Conservation (phyloP, 2,113 vertebrate genomes). For the Entomyzon cyanotis region DNA sequence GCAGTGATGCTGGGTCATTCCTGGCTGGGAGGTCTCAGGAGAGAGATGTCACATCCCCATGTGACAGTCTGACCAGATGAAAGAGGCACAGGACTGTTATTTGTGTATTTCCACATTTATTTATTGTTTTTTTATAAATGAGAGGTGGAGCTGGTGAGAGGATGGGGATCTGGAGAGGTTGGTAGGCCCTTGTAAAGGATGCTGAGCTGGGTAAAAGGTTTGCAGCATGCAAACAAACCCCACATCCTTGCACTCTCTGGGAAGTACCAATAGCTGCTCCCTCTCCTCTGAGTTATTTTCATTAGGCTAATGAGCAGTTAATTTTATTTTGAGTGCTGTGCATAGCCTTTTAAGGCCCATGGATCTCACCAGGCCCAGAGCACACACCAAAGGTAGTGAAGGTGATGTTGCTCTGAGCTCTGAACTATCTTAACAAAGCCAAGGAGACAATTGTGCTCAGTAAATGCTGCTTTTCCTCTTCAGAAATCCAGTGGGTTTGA, state of each 20-base stretch:
- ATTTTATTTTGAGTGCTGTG: not conserved
- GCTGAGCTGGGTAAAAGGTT: not conserved
- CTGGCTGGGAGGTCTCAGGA: accelerated
- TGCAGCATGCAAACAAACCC: not conserved
- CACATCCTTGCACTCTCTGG: not conserved
- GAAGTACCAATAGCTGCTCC: not conserved
- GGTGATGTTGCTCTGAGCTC: not conserved
- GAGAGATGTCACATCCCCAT: not conserved
- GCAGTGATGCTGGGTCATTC: accelerated
- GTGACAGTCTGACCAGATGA: not conserved
- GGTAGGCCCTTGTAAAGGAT: too few relatives aligned
- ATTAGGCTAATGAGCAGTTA: not conserved
- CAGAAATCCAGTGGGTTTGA: not conserved
- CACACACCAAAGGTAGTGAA: accelerated
- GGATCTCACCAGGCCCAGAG: not conserved
- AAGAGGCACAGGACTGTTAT: not conserved
- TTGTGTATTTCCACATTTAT: not conserved
- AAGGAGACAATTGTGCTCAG: not conserved
- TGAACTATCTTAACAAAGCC: not conserved
- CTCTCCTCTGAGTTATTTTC: not conserved
- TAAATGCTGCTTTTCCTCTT: not conserved
- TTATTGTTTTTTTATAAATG: not conserved
- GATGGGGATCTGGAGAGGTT: not conserved
- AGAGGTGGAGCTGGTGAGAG: not conserved
- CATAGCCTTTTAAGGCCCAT: accelerated